Base-by-base conservation (phyloP, 2,888 invertebrate genomes). In the Polyommatus iphigenia region DNA sequence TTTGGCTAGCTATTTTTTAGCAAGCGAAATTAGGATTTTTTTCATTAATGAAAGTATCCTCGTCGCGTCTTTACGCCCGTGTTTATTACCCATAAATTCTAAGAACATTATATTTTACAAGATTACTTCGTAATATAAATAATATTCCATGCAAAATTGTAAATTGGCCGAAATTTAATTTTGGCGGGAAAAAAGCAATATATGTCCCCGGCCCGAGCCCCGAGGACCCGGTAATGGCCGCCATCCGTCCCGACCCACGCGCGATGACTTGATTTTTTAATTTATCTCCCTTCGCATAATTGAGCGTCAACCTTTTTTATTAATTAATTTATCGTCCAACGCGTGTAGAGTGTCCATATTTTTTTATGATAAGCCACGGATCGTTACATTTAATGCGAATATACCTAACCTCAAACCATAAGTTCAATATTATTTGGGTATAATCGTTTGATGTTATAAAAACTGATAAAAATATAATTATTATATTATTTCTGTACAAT, bases 211-310 rank as follows among this genome's bases (percentile, higher is more conserved):
- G 6, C 6, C 29, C 24, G 24, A 24, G 24, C 24, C 24, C 24
- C 6, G 15, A 32, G 29, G 67, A 67, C 67, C 3, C 15, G 6
- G 62, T 67, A 67, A 67, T 67, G 67, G 67, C 67, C 67, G 67
- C 10, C 62, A 62, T 62, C 62, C 20, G 13, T 59, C 20, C 29
- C 67, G 24, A 24, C 67, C 67, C 15, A 32, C 29, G 67, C 67
- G 29, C 18, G 67, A 67, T 32, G 67, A 67, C 29, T 67, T 67
- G 67, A 67, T 67, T 67, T 59, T 67, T 67, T 67, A 67, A 67
- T 67, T 67, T 67, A 67, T 67, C 62, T 62, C 54, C 18, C 20
- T 24, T 24, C 29, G 67, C 67, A 67, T 67, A 67, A 67, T 67
- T 67, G 29, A 67, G 29, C 15, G 29, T 67, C 67, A 67, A 67